Evolutionary conservation across 2,797 vertebrate genomes (phyloP).

Genomic region (Pseudomugil tenellus): DNA sequence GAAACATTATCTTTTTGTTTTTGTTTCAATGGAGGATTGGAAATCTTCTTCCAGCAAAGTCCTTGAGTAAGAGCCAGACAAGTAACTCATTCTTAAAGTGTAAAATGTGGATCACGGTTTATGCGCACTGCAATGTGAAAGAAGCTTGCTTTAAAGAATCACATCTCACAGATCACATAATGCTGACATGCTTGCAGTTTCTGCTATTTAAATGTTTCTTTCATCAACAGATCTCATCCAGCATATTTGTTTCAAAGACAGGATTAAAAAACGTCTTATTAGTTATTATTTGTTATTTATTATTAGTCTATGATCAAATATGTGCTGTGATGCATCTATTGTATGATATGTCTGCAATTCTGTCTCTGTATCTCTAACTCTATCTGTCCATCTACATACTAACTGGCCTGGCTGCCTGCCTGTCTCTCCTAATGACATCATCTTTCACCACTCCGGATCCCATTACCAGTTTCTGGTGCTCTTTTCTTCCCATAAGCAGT

Average conservation of each 20-base stretch:
- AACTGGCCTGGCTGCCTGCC: slow-evolving; percentile 24
- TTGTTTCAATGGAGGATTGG: neutral
- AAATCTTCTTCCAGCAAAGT: neutral
- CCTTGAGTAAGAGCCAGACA: neutral
- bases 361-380: too few relatives aligned
- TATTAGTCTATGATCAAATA: slow-evolving; percentile 1
- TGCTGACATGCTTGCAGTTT: neutral
- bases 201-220: neutral
- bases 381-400: slow-evolving; percentile 40
- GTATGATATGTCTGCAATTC: slow-evolving; percentile 27
- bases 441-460: slow-evolving; percentile 48
- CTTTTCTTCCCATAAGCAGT: slow-evolving; percentile 40
- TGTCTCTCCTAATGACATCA: slow-evolving; percentile 69
- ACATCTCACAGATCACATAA: neutral
- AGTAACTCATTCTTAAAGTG: neutral
- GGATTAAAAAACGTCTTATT: too few relatives aligned
- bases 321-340: slow-evolving; percentile 14
- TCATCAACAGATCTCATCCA: neutral
- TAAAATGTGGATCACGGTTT: neutral
- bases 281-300: neutral
- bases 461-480: slow-evolving; percentile 44
- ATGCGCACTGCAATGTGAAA: neutral
- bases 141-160: neutral
- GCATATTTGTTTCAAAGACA: neutral
- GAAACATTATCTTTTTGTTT: neutral